These are phyloP conservation scores for Luidia sarsii DNA, from an alignment of 53 echinoderm and acorn worm species.

Conservation along the genomic window DNA sequence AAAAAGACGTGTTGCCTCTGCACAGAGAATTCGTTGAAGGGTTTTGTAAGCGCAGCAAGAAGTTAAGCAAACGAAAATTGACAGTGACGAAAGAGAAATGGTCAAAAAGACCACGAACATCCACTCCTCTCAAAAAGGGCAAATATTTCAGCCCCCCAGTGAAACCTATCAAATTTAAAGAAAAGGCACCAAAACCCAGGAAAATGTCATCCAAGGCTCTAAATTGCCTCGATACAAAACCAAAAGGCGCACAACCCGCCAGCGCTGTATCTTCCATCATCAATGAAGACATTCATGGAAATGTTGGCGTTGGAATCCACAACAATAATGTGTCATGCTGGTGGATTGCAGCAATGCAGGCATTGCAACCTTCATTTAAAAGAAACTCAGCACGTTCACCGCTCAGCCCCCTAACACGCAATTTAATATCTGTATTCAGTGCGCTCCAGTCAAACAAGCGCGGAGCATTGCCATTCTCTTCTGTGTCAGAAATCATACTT, in stretches of 20 bases:
- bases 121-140: background rate
- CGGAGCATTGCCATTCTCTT: background rate
- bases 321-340: background rate
- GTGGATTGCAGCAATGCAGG: background rate
- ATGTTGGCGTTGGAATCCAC: background rate
- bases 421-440: background rate
- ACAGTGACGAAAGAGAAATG: background rate
- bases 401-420: background rate
- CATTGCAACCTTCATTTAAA: background rate
- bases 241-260: background rate
- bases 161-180: background rate
- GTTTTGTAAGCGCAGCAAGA: background rate
- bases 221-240: background rate
- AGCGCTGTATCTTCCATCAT: background rate
- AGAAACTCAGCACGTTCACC: background rate
- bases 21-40: slow-evolving; percentile 14
- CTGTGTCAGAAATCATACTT: background rate
- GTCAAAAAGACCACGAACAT: background rate
- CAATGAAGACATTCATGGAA: background rate
- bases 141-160: background rate
- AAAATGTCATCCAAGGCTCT: background rate
- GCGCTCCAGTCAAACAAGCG: background rate
- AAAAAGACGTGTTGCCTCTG: background rate
- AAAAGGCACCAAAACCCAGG: background rate
- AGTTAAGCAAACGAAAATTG: background rate